Percentiles rank a stretch among this genome's conserved stretches.
These are phyloP conservation scores for Chinchilla lanigera DNA, from an alignment of 2,113 vertebrate genomes.

Conservation along the genomic window DNA sequence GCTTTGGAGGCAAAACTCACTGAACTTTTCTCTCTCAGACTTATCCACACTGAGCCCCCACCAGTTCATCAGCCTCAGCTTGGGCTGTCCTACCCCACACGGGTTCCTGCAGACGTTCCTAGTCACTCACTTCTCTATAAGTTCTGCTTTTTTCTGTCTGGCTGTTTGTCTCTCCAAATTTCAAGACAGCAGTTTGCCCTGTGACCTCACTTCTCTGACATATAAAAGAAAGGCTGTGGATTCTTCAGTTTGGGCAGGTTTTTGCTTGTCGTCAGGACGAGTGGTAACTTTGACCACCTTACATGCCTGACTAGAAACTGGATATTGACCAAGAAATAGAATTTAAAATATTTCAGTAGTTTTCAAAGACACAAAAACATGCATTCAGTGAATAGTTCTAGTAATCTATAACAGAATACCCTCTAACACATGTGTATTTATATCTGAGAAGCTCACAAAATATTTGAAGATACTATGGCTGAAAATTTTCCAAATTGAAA, in stretches of 20 bases:
- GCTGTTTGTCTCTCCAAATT: neutral
- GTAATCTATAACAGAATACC: neutral
- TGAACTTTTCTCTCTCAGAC: neutral
- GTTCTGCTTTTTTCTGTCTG: neutral
- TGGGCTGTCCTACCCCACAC: too few relatives aligned
- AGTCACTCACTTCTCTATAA: neutral
- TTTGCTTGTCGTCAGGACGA: neutral
- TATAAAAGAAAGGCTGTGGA: neutral
- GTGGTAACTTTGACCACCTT: neutral
- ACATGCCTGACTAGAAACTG: neutral
- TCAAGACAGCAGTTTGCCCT: neutral
- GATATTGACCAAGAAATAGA: neutral
- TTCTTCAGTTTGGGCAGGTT: neutral
- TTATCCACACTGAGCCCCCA: neutral
- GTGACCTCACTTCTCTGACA: neutral
- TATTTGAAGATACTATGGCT: neutral
- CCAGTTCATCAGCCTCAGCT: neutral
- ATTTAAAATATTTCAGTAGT: neutral
- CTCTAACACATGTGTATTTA: neutral
- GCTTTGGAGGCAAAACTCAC: neutral
- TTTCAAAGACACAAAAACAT: neutral
- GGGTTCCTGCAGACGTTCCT: neutral
- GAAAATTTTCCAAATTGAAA: slow-evolving; percentile 29
- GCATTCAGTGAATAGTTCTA: neutral
- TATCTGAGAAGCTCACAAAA: slow-evolving; percentile 32